A percentile compares a stretch with the other conserved stretches of the same genome.
phyloP scores from a whole-genome alignment of 2,113 vertebrate species.

The Phyllostomus hastatus region DNA sequence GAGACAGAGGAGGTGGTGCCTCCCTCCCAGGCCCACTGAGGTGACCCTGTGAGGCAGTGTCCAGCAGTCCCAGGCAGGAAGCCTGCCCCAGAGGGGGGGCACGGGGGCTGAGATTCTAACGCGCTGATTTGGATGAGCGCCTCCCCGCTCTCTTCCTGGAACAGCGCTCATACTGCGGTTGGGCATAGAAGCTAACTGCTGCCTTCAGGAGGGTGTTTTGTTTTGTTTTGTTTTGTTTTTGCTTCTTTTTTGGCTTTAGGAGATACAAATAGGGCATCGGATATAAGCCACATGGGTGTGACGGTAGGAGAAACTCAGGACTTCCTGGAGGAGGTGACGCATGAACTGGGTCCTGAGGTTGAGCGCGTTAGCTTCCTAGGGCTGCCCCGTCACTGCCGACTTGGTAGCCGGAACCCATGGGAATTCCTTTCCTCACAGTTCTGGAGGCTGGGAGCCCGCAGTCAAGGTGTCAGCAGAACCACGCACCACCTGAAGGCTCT shows the following conservation, averaged over 20 bases:
- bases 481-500: background rate
- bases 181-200: background rate
- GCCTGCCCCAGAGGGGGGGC: background rate
- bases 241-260: background rate
- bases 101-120: background rate
- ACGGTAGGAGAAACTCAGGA: background rate
- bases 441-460: background rate
- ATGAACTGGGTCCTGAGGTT: background rate
- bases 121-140: background rate
- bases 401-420: background rate
- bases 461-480: background rate
- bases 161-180: fast-evolving
- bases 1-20: background rate
- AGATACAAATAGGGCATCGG: background rate
- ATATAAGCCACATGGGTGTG: no score
- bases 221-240: no score
- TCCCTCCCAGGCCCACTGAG: background rate
- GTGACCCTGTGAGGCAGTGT: background rate
- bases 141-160: background rate
- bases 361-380: background rate
- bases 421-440: background rate
- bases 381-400: background rate
- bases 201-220: background rate
- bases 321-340: background rate
- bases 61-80: background rate